Conservation (phyloP, 2,888 invertebrate species). For the Bibio marci region DNA sequence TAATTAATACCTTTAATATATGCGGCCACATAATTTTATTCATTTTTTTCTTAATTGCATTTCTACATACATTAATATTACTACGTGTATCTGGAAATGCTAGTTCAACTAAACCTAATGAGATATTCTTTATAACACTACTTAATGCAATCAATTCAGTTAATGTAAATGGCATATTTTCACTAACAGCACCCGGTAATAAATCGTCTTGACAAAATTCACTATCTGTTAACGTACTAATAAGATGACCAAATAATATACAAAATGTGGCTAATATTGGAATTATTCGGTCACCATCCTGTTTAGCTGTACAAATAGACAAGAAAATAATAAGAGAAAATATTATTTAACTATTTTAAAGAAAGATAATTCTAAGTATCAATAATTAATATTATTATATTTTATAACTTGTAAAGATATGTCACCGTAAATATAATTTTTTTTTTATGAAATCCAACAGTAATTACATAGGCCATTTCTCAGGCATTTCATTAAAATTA, state of each 20-base stretch:
- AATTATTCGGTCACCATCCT: constrained; percentile 49
- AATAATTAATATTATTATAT: too few species aligned
- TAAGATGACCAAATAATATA: constrained; percentile 58
- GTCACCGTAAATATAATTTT: too few species aligned
- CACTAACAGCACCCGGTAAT: constrained; percentile 15
- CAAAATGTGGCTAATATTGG: constrained; percentile 72
- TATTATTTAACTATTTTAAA: too few species aligned
- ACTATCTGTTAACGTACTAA: constrained; percentile 71
- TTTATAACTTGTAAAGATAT: too few species aligned
- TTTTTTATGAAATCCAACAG: too few species aligned
- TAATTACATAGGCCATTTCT: too few species aligned
- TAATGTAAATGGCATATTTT: constrained; percentile 46
- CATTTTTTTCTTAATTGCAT: constrained; percentile 10
- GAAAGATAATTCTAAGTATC: too few species aligned
- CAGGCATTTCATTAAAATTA: too few species aligned
- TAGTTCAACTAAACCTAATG: constrained; percentile 68
- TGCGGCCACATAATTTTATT: constrained; percentile 57
- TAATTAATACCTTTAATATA: constrained; percentile 44
- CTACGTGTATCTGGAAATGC: constrained; percentile 64
- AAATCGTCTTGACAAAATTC: constrained; percentile 51
- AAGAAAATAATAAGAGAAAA: neutral
- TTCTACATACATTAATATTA: neutral
- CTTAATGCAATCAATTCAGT: constrained; percentile 54
- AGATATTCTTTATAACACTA: constrained; percentile 57
- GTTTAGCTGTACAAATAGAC: constrained; percentile 32